Percentiles rank a stretch among this genome's conserved stretches.
phyloP scores from a whole-genome alignment of 2,113 vertebrate species.

The Sterna hirundo region DNA sequence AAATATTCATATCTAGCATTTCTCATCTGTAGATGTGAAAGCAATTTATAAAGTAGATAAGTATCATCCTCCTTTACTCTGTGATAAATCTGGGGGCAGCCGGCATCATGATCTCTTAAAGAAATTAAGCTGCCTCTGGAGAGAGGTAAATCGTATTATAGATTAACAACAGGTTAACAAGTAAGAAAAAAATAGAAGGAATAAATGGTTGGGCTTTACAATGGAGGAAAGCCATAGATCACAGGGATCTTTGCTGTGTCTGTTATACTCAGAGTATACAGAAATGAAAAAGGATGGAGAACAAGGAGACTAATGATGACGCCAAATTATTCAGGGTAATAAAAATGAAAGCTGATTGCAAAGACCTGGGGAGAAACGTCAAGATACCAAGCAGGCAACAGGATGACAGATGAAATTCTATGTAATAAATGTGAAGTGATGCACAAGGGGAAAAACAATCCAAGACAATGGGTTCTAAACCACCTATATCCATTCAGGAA shows the following conservation, averaged over 20 bases:
- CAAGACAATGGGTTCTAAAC: background rate
- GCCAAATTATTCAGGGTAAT: background rate
- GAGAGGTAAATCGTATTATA: background rate
- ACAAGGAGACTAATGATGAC: background rate
- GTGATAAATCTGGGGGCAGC: background rate
- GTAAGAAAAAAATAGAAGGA: background rate
- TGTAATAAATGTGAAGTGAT: background rate
- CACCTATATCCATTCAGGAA: background rate
- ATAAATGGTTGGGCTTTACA: background rate
- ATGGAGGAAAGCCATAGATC: background rate
- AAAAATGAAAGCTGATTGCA: slow-evolving; percentile 15
- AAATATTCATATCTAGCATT: slow-evolving; percentile 6
- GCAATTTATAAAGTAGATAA: slow-evolving; percentile 9
- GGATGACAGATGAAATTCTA: background rate
- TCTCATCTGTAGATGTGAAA: background rate
- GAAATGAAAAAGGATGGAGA: background rate
- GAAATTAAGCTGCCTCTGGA: background rate
- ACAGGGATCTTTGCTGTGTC: background rate
- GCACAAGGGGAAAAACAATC: background rate
- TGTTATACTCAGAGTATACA: background rate
- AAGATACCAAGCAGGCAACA: background rate
- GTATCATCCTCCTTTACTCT: background rate
- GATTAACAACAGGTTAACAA: background rate
- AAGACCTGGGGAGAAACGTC: background rate
- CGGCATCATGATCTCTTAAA: background rate